phyloP scores from a whole-genome alignment of 2,888 invertebrate species.

The Ophonus ardosiacus region DNA sequence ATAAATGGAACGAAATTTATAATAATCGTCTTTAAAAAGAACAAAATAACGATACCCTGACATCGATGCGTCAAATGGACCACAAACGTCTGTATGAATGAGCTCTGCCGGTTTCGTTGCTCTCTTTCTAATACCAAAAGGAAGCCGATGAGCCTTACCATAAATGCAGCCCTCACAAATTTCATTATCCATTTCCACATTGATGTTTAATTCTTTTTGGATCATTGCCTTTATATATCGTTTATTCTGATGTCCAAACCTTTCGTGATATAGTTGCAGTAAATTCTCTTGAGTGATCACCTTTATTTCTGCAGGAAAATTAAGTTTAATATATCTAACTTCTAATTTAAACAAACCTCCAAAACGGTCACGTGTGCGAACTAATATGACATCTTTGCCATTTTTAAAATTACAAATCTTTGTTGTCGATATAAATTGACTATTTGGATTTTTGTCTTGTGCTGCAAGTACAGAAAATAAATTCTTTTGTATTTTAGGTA shows the following conservation, averaged over 20 bases:
- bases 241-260: constrained; percentile 47
- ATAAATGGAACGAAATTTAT: constrained; percentile 6
- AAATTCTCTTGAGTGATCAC: background rate
- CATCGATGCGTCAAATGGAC: constrained; percentile 65
- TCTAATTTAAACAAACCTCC: constrained; percentile 17
- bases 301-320: background rate
- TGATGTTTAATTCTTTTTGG: constrained; percentile 42
- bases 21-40: constrained; percentile 44
- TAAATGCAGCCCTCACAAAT: constrained; percentile 65
- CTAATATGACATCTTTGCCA: background rate
- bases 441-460: constrained; percentile 20
- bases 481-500: constrained; percentile 50
- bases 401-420: constrained; percentile 15
- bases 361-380: background rate
- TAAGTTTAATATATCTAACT: background rate
- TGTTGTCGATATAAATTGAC: constrained; percentile 28
- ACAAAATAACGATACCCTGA: constrained; percentile 46
- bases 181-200: constrained; percentile 66
- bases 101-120: constrained; percentile 66
- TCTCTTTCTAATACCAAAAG: constrained; percentile 66
- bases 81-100: constrained; percentile 68
- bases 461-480: constrained; percentile 54
- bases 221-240: constrained; percentile 13
- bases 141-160: constrained; percentile 51
- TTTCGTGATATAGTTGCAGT: constrained; percentile 34